Percentiles rank a stretch among this genome's conserved stretches.
Conservation (phyloP, 2,113 vertebrate species). For the Poecile atricapillus region DNA sequence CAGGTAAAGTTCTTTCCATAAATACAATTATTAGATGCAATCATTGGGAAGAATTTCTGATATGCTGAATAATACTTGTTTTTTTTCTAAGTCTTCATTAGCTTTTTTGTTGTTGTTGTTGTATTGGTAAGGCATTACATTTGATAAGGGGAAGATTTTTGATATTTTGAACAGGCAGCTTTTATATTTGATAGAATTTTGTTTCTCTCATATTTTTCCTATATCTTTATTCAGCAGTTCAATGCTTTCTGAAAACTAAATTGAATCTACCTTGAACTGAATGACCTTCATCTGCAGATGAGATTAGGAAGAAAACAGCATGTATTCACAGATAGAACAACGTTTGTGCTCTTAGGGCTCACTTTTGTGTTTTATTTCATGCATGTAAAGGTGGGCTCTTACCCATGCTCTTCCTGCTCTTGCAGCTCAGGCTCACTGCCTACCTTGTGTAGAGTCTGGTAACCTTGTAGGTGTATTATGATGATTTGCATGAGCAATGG, state of each 20-base stretch:
- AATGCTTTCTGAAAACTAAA: neutral
- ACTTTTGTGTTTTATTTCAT: neutral
- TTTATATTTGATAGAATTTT: neutral
- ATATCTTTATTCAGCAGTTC: neutral
- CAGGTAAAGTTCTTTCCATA: conserved; percentile 80
- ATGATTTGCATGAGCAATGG: neutral
- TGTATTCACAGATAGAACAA: neutral
- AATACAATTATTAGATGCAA: neutral
- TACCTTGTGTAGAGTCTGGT: neutral
- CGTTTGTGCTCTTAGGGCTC: neutral
- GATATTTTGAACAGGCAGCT: neutral
- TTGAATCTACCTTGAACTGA: neutral
- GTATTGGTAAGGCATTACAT: neutral
- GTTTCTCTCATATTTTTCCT: neutral
- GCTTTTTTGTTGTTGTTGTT: neutral
- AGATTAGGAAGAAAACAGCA: neutral
- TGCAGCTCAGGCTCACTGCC: neutral
- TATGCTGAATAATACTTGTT: neutral
- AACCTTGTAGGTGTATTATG: neutral
- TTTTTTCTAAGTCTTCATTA: neutral
- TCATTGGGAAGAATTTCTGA: neutral
- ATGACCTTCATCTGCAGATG: neutral
- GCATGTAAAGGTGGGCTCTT: neutral
- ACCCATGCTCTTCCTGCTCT: neutral
- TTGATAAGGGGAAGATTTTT: neutral